These are phyloP conservation scores for Synodontis membranacea DNA, from an alignment of 2,113 vertebrate genomes.

Conservation along the genomic window DNA sequence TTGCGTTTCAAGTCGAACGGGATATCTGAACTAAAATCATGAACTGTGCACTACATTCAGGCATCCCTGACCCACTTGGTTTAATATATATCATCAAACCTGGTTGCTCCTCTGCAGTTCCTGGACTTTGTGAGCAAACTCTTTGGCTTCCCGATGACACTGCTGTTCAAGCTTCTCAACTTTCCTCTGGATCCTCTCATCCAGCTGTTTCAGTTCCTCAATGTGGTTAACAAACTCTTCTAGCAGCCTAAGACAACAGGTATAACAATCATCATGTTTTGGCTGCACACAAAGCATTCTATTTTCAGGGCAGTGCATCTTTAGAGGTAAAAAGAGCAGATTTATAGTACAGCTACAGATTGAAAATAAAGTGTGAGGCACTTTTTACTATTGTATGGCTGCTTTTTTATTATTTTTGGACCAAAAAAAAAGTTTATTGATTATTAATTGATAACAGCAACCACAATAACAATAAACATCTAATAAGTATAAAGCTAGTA, in stretches of 20 bases:
- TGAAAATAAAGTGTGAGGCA: not conserved
- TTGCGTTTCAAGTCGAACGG: not conserved
- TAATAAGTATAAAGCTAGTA: not conserved
- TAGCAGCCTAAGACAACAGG: constrained; percentile 77
- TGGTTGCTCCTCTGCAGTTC: constrained; percentile 98
- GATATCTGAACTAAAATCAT: not conserved
- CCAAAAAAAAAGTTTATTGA: not conserved
- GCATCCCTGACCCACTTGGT: not conserved
- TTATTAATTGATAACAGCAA: not conserved
- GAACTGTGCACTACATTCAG: not conserved
- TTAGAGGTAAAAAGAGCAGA: not conserved
- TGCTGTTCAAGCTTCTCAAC: constrained; percentile 97
- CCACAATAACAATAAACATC: not conserved
- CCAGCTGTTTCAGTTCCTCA: constrained; percentile 93
- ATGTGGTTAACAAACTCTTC: constrained; percentile 98
- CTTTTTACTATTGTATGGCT: not conserved
- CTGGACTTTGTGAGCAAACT: constrained; percentile 98
- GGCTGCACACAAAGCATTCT: not conserved
- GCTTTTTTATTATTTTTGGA: not conserved
- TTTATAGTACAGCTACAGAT: not conserved
- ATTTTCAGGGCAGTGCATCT: not conserved
- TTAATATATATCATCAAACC: constrained; percentile 67
- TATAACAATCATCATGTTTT: constrained; percentile 23
- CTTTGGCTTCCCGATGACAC: constrained; percentile 97
- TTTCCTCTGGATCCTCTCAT: constrained; percentile 94